Evolutionary conservation across 2,797 vertebrate genomes (phyloP), one percentile per base, ranked within the genome.

Genomic region (Eidolon dupreanum): DNA sequence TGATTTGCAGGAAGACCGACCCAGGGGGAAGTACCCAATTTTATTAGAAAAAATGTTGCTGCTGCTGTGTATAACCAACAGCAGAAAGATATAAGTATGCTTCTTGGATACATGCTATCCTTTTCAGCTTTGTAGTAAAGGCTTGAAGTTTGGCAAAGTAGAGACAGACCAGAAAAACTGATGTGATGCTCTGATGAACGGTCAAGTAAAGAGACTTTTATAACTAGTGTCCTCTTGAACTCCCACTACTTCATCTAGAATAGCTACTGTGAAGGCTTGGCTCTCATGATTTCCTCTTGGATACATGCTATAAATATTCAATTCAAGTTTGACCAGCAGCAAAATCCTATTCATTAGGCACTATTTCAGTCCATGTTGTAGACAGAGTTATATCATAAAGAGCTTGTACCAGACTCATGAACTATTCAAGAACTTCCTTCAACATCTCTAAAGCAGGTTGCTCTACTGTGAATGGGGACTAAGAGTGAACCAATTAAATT

Each of bases 71-170:
- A 68, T 31, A 88, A 75, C 19, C 46, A 71, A 8, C 10, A 92
- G 65, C 49, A 92, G 71, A 79, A 79, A 85, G 77, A 86, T 5
- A 0, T 8, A 89, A 63, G 13, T 49, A 77, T 15, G 28, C 51
- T 36, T 90, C 70, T 63, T 49, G 15, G 49, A 49, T 49, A 49
- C 15, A 43, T 33, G 70, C 20, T 49, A 43, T 43, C 13, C 90
- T 82, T 78, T 91, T 88, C 78, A 61, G 70, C 49, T 92, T 33
- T 82, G 46, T 59, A 88, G 63, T 28, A 43, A 94, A 74, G 33
- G 17, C 31, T 94, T 89, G 74, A 79, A 33, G 19, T 94, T 79
- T 94, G 79, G 68, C 36, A 85, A 92, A 70, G 49, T n/a, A 90
- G 82, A 94, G n/a, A 75, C 26, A 92, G 61, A 74, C 38, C 13